A percentile compares a stretch with the other conserved stretches of the same genome.
Evolutionary conservation across 2,888 invertebrate species (phyloP).

Genomic region (Frankliniella intonsa): DNA sequence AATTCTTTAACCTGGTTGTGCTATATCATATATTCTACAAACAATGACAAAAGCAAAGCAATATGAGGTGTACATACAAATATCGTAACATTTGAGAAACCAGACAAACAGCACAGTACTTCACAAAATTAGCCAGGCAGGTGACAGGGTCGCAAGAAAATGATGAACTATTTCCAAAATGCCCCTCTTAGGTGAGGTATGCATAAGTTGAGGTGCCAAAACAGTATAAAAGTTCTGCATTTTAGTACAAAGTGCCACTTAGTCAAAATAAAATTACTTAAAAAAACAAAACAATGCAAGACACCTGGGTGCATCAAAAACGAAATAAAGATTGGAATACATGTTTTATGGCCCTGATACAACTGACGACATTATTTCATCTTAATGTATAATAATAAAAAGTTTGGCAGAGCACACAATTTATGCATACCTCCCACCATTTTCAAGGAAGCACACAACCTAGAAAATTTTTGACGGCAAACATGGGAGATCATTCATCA

Average conservation of each 20-base stretch:
- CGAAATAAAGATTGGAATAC: no score
- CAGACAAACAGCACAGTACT: background rate
- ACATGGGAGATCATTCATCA: conserved; percentile 12
- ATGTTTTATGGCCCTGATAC: background rate
- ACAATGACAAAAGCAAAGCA: background rate
- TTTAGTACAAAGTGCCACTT: background rate
- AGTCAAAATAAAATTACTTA: background rate
- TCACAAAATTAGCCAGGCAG: conserved; percentile 16
- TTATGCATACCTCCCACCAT: conserved; percentile 17
- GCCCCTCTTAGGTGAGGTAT: background rate
- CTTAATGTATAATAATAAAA: no score
- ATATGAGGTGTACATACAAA: background rate
- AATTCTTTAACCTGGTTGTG: background rate
- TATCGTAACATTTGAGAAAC: background rate
- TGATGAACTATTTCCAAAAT: background rate
- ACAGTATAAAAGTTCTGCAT: no score
- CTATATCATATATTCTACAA: background rate
- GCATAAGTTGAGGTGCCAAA: background rate
- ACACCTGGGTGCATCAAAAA: background rate
- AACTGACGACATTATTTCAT: background rate
- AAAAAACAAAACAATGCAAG: background rate
- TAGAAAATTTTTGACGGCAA: background rate
- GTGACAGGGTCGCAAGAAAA: conserved; percentile 7
- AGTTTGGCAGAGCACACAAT: background rate
- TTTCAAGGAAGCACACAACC: conserved; percentile 19